Evolutionary conservation across 2,797 vertebrate species (phyloP).

Genomic region (Sus cebifrons): DNA sequence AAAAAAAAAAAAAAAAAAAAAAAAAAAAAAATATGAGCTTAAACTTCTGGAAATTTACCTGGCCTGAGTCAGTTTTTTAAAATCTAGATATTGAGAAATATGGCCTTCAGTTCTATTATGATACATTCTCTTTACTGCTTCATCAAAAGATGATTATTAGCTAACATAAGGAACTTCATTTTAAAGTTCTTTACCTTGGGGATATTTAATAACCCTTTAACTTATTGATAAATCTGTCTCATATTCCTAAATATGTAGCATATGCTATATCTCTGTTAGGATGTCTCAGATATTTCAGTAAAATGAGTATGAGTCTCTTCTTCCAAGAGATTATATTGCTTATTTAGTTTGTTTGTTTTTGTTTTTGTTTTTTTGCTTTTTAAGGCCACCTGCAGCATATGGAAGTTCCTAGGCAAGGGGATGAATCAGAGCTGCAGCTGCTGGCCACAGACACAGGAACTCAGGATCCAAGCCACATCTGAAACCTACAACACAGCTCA

Average conservation of each 20-base stretch:
- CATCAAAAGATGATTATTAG: slow-evolving; percentile 1
- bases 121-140: slow-evolving; percentile 6
- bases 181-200: slow-evolving; percentile 48
- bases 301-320: slow-evolving; percentile 25
- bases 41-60: slow-evolving; percentile 22
- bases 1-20: no score
- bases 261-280: not conserved
- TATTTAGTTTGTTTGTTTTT: not conserved
- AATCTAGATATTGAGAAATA: slow-evolving; percentile 24
- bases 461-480: no score
- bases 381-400: no score
- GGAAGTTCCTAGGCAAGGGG: no score
- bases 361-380: no score
- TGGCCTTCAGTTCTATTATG: not conserved
- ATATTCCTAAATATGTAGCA: not conserved
- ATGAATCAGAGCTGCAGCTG: no score
- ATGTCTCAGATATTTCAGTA: slow-evolving; percentile 10
- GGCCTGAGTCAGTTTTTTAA: not conserved
- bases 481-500: no score
- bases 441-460: no score
- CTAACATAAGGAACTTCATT: not conserved
- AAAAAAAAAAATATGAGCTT: slow-evolving; percentile 8
- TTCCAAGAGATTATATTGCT: not conserved
- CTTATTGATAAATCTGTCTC: slow-evolving; percentile 51
- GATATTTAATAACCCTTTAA: slow-evolving; percentile 57